Base-by-base conservation (phyloP, 2,888 invertebrate species). In the Carpatolechia fugitivella region DNA sequence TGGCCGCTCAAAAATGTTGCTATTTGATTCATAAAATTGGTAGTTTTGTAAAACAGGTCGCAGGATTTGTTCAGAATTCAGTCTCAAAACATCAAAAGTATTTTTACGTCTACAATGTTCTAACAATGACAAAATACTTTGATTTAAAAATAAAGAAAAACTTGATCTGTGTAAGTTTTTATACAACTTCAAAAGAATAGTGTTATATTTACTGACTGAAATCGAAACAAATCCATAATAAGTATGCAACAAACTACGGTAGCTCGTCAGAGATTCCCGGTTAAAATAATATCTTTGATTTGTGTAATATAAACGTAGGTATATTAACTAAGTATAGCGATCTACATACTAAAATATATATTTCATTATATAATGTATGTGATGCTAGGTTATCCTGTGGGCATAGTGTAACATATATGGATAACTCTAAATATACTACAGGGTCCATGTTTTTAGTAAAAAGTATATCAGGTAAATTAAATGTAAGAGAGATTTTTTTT, bases 231-330 rank as follows among this genome's bases (percentile, higher is more conserved):
- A 24, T 24, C 24, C 5, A 2, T 29, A 70, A 71, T 74, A 74
- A 78, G 78, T 80, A 78, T 78, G 72, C 77, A 80, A 81, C 78
- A 73, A 65, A 65, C 55, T 52, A 60, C 59, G 62, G 53, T 56
- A 52, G 57, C 55, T 59, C 60, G 67, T 68, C 62, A 62, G 75
- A 76, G 76, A 76, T 72, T 74, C 72, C 67, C 65, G 55, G 55
- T 63, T 65, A 66, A 63, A 58, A 41, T 41, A 59, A 60, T 60
- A 68, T 68, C 62, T 60, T 62, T 63, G 56, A 61, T 63, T 56
- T 58, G 53, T 53, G 16, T 48, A 60, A 60, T 44, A 44, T 44
- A 44, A 44, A 44, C 44, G 24, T 44, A 44, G 49, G 52, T 54
- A 52, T 41, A 59, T 55, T 18, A 60, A 61, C 58, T 62, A 65